These are phyloP conservation scores for Aurelia aurita DNA, from an alignment of 30 jellyfish, hydroid and myxozoan species.

Conservation along the genomic window DNA sequence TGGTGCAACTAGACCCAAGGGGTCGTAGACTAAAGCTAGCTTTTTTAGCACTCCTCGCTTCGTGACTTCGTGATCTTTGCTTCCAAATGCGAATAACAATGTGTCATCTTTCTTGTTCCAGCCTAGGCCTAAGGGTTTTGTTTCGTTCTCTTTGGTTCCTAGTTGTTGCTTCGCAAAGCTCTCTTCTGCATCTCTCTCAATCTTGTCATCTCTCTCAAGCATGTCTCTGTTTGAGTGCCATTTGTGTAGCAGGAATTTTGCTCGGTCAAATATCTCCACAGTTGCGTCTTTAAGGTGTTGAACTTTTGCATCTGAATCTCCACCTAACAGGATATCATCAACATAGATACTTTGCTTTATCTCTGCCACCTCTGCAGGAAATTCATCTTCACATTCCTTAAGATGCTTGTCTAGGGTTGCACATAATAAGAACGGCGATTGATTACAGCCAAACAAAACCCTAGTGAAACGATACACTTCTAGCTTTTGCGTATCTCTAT, in stretches of 20 bases:
- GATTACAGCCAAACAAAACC: conserved; percentile 53
- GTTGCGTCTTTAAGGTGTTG: conserved; percentile 15
- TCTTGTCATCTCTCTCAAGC: conserved; percentile 18
- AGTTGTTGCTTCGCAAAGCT: conserved; percentile 60
- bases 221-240: conserved; percentile 62
- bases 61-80: conserved; percentile 1
- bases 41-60: conserved; percentile 31
- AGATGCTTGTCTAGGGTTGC: conserved; percentile 61
- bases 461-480: conserved; percentile 42
- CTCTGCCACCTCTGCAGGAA: conserved; percentile 30
- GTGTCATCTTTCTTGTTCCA: conserved; percentile 48
- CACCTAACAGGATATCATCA: conserved; percentile 22
- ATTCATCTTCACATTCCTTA: not conserved
- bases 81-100: conserved; percentile 17
- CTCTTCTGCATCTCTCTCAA: not conserved
- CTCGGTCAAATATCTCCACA: not conserved
- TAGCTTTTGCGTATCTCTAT: conserved; percentile 10
- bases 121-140: conserved; percentile 25
- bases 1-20: conserved; percentile 62
- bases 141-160: conserved; percentile 16
- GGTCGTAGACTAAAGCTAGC: conserved; percentile 67
- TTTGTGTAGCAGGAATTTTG: conserved; percentile 26
- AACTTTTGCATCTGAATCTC: conserved; percentile 48
- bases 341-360: conserved; percentile 9
- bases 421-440: conserved; percentile 58